Evolutionary conservation across 2,888 invertebrate species (phyloP), one percentile per base, ranked within the genome.

Genomic region (Drosophila paranaensis): DNA sequence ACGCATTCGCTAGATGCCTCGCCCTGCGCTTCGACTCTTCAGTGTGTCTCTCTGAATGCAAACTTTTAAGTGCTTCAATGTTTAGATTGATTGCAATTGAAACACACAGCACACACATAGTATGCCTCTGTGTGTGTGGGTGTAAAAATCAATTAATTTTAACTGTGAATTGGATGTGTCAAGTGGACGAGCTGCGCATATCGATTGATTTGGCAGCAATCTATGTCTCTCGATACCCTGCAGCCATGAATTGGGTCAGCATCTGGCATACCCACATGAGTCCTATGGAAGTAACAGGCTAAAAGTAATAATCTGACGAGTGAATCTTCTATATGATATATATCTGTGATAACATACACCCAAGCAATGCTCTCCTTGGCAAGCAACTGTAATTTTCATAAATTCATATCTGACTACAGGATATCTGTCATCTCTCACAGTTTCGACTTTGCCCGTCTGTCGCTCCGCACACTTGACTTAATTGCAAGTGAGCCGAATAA

Each of bases 51-150:
- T 50, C 53, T 69, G 53, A 40, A 60, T 43, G 65, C 48, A 66
- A 77, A 66, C 62, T 84, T 77, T 79, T 65, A 53, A 62, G 71
- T 48, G 63, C 50, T 71, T 46, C 48, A 65, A 74, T 65, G 68
- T 71, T 56, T 70, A 48, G 73, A 86, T 87, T 83, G 81, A 87
- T 77, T 73, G 84, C 69, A 57, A 71, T 65, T 74, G 71, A 67
- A 61, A 68, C 46, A 60, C 33, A 27, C 1, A 37, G 27, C 3
- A 20, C 20, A 20, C 20, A 20, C 20, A 20, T 20, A 20, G 25
- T 62, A 33, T 42, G n/a, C 40, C 25, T 42, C 37, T 14, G 37
- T n/a, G 27, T 46, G 16, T 39, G 30, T 35, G 53, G 6, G 30
- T 16, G 33, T 6, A 16, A 45, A 69, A 72, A 71, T 77, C 72